phyloP scores from a whole-genome alignment of 2,113 vertebrate genomes.

The Catagonus wagneri region DNA sequence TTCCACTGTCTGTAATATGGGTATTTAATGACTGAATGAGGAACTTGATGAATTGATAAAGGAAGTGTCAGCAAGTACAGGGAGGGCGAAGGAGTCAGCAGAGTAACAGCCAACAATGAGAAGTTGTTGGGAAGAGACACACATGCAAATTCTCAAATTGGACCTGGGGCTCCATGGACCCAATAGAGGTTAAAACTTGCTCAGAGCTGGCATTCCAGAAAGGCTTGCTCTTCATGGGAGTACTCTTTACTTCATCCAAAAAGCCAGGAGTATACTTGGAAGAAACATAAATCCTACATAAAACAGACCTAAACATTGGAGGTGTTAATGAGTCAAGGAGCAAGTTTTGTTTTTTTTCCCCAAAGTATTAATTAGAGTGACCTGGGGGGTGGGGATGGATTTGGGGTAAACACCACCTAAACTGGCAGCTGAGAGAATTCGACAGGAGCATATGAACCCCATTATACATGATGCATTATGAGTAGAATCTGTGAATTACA shows the following conservation, averaged over 20 bases:
- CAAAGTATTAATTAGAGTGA: slow-evolving; percentile 60
- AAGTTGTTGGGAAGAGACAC: not conserved
- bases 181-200: slow-evolving; percentile 1
- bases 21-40: not conserved
- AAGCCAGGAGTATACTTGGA: slow-evolving; percentile 30
- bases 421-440: slow-evolving; percentile 63
- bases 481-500: slow-evolving; percentile 46
- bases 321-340: slow-evolving; percentile 39
- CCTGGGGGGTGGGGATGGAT: not conserved
- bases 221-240: not conserved
- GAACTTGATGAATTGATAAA: not conserved
- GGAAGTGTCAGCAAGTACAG: not conserved
- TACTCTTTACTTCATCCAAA: not conserved
- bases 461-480: slow-evolving; percentile 46
- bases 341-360: not conserved
- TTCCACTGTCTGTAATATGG: not conserved
- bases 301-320: slow-evolving; percentile 31
- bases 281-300: slow-evolving; percentile 47
- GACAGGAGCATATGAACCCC: not conserved
- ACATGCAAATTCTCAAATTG: slow-evolving; percentile 13
- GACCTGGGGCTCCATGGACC: not conserved
- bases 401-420: slow-evolving; percentile 66
- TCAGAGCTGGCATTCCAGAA: not conserved
- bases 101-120: not conserved
- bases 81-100: not conserved